Evolutionary conservation across 2,888 invertebrate genomes (phyloP).

Genomic region (Scaptomyza parva): DNA sequence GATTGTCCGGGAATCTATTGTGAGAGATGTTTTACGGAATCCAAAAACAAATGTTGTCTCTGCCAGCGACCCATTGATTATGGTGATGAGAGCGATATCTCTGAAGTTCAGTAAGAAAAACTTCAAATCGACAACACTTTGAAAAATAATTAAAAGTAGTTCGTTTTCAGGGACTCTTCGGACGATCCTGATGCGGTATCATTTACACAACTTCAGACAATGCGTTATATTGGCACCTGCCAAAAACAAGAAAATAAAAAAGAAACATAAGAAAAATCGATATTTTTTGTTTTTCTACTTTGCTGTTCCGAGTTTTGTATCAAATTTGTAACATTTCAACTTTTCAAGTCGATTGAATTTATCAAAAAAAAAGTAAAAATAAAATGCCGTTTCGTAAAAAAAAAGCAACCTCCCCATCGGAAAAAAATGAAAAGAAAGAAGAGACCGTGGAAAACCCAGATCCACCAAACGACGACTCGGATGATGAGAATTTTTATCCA

Average conservation of each 20-base stretch:
- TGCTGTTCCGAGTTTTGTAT: background rate
- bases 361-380: background rate
- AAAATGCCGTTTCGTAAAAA: background rate
- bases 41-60: conserved; percentile 91
- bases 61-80: conserved; percentile 92
- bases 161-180: conserved; percentile 76
- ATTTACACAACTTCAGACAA: conserved; percentile 6
- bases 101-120: conserved; percentile 89
- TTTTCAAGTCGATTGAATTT: background rate
- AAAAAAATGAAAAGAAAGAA: background rate
- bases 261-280: background rate
- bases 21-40: conserved; percentile 88
- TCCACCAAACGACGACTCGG: background rate
- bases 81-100: conserved; percentile 91
- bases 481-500: background rate
- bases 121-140: background rate
- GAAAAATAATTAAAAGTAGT: conserved; percentile 84
- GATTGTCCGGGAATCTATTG: conserved; percentile 91
- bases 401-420: background rate
- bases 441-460: background rate
- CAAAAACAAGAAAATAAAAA: background rate
- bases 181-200: conserved; percentile 64
- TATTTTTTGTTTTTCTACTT: too few species aligned
- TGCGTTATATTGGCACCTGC: background rate
- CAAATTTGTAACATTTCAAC: background rate